Conservation (phyloP, 1,140 invertebrate species). For the Episyrphus balteatus region DNA sequence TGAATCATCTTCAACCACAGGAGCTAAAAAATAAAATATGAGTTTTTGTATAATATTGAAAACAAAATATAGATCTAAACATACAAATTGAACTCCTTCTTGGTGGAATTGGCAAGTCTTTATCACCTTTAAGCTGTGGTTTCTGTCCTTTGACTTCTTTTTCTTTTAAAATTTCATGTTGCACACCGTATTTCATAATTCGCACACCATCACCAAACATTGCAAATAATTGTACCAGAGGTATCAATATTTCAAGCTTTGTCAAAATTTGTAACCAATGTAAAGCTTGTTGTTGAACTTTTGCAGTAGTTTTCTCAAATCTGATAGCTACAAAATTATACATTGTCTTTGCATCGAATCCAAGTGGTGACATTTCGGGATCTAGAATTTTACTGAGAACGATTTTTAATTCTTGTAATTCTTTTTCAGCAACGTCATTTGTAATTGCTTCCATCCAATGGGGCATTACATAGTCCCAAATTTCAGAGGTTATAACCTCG, state of each 20-base stretch:
- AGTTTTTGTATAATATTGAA: neutral
- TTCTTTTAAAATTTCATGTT: constrained; percentile 37
- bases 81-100: constrained; percentile 46
- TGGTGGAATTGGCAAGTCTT: constrained; percentile 28
- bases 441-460: constrained; percentile 97
- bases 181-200: constrained; percentile 46
- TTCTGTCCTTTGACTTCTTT: constrained; percentile 39
- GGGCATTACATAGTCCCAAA: constrained; percentile 97
- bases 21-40: constrained; percentile 33
- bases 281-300: constrained; percentile 86
- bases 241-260: constrained; percentile 79
- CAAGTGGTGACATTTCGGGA: constrained; percentile 87
- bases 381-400: constrained; percentile 94
- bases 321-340: constrained; percentile 87
- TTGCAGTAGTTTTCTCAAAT: constrained; percentile 72
- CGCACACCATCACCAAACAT: constrained; percentile 79
- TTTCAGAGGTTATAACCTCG: constrained; percentile 88
- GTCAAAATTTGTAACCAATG: constrained; percentile 92
- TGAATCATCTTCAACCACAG: constrained; percentile 55
- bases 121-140: constrained; percentile 27
- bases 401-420: constrained; percentile 82
- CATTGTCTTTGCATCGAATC: constrained; percentile 87
- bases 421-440: constrained; percentile 86
- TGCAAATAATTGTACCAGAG: constrained; percentile 69
- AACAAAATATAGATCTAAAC: constrained; percentile 7